Evolutionary conservation across 2,113 vertebrate species (phyloP).

Genomic region (Cheilinus undulatus): DNA sequence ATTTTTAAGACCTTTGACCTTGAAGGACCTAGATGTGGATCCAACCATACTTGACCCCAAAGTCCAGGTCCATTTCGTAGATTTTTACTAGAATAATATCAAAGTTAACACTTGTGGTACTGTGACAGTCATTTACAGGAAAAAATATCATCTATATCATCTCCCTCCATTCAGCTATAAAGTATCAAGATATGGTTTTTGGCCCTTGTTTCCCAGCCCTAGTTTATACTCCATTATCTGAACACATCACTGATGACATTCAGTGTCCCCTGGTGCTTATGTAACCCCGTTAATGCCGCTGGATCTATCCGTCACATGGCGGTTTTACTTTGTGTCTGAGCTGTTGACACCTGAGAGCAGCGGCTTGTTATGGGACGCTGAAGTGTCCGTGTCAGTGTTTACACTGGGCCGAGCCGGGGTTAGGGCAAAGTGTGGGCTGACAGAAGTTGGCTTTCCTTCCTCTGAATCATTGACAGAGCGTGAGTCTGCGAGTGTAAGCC

Average conservation of each 20-base stretch:
- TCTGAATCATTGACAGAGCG: conserved; percentile 64
- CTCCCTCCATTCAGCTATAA: too few species aligned
- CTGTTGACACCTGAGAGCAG: conserved; percentile 14
- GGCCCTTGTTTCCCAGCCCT: too few species aligned
- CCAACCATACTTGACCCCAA: too few species aligned
- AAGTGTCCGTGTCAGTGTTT: conserved; percentile 56
- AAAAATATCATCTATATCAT: too few species aligned
- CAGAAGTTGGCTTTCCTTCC: conserved; percentile 82
- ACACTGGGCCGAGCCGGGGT: conserved; percentile 52
- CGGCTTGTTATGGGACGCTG: conserved; percentile 3
- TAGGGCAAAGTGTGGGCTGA: conserved; percentile 55
- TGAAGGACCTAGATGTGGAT: too few species aligned
- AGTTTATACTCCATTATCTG: neutral
- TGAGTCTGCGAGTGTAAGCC: conserved; percentile 16
- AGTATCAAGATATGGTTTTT: too few species aligned
- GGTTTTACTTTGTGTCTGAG: conserved; percentile 8
- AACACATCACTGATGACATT: neutral
- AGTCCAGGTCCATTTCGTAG: too few species aligned
- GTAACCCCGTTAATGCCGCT: neutral
- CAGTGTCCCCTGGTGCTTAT: neutral
- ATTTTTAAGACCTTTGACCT: too few species aligned
- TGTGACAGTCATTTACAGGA: too few species aligned
- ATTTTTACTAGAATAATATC: too few species aligned
- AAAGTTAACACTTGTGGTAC: too few species aligned
- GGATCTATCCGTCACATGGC: neutral